A percentile compares a stretch with the other conserved stretches of the same genome.
These are phyloP conservation scores for Rallus limicola DNA, from an alignment of 2,113 vertebrate species.

Conservation along the genomic window DNA sequence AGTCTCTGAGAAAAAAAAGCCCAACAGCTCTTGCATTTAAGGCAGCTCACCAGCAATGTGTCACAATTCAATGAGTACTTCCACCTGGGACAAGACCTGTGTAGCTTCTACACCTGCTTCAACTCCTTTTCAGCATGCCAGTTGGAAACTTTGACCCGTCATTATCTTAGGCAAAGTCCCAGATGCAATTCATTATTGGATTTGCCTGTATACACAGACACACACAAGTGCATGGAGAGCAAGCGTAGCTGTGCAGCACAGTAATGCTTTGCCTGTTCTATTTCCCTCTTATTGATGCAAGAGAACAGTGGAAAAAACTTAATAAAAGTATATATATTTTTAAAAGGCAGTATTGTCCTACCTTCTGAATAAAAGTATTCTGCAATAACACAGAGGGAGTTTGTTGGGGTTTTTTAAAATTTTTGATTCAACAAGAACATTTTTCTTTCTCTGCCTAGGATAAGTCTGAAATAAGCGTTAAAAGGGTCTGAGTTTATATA, in stretches of 20 bases:
- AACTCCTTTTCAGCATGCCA: background rate
- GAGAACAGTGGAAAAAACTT: background rate
- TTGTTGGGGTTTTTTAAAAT: background rate
- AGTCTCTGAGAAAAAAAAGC: background rate
- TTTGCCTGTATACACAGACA: background rate
- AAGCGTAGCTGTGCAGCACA: fast-evolving
- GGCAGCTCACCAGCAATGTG: background rate
- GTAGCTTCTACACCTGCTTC: background rate
- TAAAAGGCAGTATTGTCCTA: background rate
- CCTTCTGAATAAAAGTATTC: background rate
- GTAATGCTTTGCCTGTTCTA: background rate
- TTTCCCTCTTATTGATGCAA: background rate
- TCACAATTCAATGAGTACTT: background rate
- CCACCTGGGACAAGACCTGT: background rate
- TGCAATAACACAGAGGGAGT: background rate
- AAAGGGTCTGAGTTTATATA: background rate
- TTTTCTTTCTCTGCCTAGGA: background rate
- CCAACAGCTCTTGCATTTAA: background rate
- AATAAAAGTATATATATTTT: background rate
- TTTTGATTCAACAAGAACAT: background rate
- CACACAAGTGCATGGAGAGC: background rate
- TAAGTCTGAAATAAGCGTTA: background rate
- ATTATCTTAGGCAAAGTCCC: background rate
- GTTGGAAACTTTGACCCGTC: background rate
- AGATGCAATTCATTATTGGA: background rate